These are phyloP conservation scores for Hemichromis elongatus DNA, from an alignment of 2,113 vertebrate genomes.

Conservation along the genomic window DNA sequence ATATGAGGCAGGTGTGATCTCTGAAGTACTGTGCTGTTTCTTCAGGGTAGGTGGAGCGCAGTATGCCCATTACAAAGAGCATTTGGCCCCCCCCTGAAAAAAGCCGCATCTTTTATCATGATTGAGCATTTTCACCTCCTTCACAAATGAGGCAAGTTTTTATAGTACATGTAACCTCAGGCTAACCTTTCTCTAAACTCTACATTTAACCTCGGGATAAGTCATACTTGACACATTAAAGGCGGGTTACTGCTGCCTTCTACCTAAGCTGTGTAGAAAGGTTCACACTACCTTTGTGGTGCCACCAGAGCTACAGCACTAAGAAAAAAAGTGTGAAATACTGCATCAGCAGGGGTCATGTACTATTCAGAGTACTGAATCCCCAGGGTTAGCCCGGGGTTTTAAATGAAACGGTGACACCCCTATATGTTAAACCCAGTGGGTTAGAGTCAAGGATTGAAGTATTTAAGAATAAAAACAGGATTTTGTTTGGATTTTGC, in stretches of 20 bases:
- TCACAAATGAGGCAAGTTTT: background rate
- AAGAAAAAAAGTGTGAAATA: background rate
- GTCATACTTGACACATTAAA: background rate
- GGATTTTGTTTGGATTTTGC: background rate
- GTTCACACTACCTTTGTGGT: background rate
- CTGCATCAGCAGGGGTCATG: background rate
- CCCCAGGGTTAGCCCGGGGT: background rate
- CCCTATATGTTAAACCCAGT: background rate
- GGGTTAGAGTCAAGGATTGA: background rate
- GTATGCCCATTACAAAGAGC: background rate
- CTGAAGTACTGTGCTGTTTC: background rate
- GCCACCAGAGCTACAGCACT: background rate
- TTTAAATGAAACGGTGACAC: background rate
- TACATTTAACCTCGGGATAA: background rate
- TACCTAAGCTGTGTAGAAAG: background rate
- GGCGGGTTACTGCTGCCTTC: background rate
- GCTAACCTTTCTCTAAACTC: background rate
- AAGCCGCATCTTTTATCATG: background rate
- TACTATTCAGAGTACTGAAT: background rate
- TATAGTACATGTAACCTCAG: background rate
- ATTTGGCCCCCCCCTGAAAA: background rate
- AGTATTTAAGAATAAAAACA: background rate
- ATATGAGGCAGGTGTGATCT: background rate
- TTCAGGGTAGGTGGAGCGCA: background rate
- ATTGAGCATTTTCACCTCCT: background rate